Percentiles rank a stretch among this genome's conserved stretches.
These are phyloP conservation scores for Tribolium madens DNA, from an alignment of 1,140 invertebrate genomes.

Conservation along the genomic window DNA sequence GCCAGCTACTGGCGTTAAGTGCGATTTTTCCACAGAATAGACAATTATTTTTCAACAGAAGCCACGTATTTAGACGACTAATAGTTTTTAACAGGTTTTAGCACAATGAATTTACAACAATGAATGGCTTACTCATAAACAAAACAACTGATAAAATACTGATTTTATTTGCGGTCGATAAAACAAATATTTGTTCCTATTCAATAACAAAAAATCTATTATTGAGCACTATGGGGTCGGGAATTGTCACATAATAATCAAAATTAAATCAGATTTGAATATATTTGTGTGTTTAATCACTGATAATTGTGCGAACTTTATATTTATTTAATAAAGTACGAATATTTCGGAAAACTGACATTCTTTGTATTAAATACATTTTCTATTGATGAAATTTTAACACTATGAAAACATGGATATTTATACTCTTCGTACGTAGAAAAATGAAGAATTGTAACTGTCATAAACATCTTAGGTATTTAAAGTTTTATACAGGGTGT, in stretches of 20 bases:
- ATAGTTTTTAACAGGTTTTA: not conserved
- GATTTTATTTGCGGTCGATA: not conserved
- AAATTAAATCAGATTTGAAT: too few species aligned
- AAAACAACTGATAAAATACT: not conserved
- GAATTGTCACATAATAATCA: not conserved
- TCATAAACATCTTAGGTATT: too few species aligned
- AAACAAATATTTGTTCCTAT: not conserved
- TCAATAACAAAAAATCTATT: not conserved
- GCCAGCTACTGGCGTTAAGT: not conserved
- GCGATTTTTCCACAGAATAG: not conserved
- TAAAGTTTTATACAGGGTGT: too few species aligned
- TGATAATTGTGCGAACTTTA: too few species aligned
- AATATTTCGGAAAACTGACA: too few species aligned
- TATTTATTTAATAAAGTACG: too few species aligned
- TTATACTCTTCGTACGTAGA: too few species aligned
- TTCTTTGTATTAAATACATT: too few species aligned
- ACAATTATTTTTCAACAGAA: not conserved
- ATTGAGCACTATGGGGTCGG: not conserved
- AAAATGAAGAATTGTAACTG: too few species aligned
- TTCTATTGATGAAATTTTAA: too few species aligned
- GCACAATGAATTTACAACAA: not conserved
- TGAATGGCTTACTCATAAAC: not conserved
- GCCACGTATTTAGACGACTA: not conserved
- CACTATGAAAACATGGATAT: too few species aligned
- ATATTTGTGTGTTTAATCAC: too few species aligned